phyloP scores from a whole-genome alignment of 2,888 invertebrate species.

The Drosophila dives region DNA sequence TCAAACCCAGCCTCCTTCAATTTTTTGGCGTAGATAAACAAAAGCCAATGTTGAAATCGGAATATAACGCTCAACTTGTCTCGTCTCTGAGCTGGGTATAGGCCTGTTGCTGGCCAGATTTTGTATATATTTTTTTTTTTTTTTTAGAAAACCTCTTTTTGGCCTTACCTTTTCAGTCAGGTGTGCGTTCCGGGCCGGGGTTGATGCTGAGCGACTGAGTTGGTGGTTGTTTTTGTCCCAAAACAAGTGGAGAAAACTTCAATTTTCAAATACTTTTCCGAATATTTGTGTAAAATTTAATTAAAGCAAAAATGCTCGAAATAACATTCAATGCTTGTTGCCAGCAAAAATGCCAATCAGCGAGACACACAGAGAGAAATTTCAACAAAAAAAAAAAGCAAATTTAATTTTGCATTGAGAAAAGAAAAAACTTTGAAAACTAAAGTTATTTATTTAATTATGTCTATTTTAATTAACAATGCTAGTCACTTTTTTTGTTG shows the following conservation, averaged over 20 bases:
- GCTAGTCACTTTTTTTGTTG: too few relatives aligned
- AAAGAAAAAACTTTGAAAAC: not conserved
- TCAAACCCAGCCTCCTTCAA: conserved; percentile 36
- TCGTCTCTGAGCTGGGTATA: conserved; percentile 5
- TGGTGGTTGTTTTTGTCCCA: conserved; percentile 20
- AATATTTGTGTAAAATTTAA: conserved; percentile 78
- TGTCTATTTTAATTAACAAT: too few relatives aligned
- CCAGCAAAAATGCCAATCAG: not conserved
- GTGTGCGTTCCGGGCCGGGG: conserved; percentile 49
- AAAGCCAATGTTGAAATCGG: conserved; percentile 42
- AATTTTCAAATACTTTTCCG: conserved; percentile 69
- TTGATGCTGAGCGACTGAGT: not conserved
- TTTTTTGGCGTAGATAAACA: conserved; percentile 36
- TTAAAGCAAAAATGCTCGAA: conserved; percentile 71
- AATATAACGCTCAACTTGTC: conserved; percentile 56
- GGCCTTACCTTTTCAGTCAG: conserved; percentile 56
- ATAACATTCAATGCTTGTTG: conserved; percentile 57
- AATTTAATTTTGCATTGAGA: conserved; percentile 38
- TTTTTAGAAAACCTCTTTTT: conserved; percentile 36
- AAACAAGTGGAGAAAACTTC: conserved; percentile 42
- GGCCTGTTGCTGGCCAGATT: conserved; percentile 37
- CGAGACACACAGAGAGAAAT: not conserved
- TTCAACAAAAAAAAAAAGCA: not conserved
- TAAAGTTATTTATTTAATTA: not conserved
- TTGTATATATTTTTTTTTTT: conserved; percentile 3